Base-by-base conservation (phyloP, 2,797 vertebrate genomes). In the Cheirogaleus major region DNA sequence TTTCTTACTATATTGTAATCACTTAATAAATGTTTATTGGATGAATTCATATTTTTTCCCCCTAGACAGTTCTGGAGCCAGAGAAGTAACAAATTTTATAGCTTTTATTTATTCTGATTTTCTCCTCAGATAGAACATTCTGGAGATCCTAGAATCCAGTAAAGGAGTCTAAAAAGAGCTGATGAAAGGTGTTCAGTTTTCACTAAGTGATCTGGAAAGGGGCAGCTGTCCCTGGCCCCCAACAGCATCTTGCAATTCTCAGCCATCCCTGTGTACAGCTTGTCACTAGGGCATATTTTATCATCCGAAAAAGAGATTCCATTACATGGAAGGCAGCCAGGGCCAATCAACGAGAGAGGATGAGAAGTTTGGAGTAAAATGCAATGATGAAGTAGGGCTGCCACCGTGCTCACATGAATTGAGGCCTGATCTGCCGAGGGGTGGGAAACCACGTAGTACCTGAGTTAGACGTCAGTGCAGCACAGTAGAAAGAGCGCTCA, bases 81-180 rank as follows among this genome's bases (percentile, higher is more conserved):
- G 32, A 87, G 20, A 18, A 69, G 5, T 7, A 41, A 80, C 50
- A 75, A 27, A 35, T 59, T 57, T 84, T 45, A 65, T 9, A 52
- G 12, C 7, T 69, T 84, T 70, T 20, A 70, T 67, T 79, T 88
- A 35, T 59, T 88, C 59, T 84, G 10, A 72, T 72, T 80, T 91
- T 63, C 38, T 93, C 9, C 11, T n/a, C 23, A 41, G 1, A 32
- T 43, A 22, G 41, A 95, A 85, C 5, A 6, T 55, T 48, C 65
- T 38, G 0, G 17, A 79, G 17, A 87, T 43, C 30, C 35, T 65
- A 23, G 43, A 67, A 45, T 73, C 32, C 69, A n/a, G 65, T n/a
- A 59, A 22, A 63, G 50, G 50, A 9, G 12, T 75, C n/a, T 30
- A 83, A 79, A 41, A 2, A 83, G 2, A 27, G 3, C 15, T 57